Conservation (phyloP, 1,140 invertebrate genomes). For the Plectrocnemia conspersa region DNA sequence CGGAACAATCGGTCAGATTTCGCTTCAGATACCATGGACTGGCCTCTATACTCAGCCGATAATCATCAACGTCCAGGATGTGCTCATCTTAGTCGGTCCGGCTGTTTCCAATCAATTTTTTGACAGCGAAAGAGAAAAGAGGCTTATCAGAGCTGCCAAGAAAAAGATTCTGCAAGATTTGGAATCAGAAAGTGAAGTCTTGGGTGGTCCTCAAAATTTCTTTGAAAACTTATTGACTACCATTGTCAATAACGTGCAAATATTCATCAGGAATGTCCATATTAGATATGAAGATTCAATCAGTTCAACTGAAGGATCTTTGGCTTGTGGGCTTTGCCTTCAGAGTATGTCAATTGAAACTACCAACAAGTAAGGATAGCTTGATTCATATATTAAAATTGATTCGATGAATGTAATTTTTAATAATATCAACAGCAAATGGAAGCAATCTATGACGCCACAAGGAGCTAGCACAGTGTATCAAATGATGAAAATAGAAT, state of each 20-base stretch:
- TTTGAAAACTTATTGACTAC: constrained; percentile 69
- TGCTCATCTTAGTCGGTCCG: constrained; percentile 71
- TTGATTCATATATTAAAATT: not conserved
- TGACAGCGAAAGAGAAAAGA: constrained; percentile 69
- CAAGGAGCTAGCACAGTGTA: constrained; percentile 63
- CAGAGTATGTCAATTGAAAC: constrained; percentile 74
- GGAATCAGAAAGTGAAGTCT: constrained; percentile 49
- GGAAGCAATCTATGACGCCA: constrained; percentile 69
- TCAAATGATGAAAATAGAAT: constrained; percentile 73
- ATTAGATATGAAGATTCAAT: constrained; percentile 76
- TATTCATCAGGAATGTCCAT: constrained; percentile 75
- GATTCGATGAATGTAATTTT: not conserved
- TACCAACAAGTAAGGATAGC: constrained; percentile 64
- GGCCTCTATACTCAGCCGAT: constrained; percentile 66
- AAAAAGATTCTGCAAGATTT: constrained; percentile 54
- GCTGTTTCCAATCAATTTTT: constrained; percentile 62
- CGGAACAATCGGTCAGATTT: constrained; percentile 70
- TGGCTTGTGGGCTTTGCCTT: constrained; percentile 75
- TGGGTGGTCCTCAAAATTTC: constrained; percentile 55
- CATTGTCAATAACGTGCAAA: constrained; percentile 75
- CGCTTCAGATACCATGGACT: constrained; percentile 73
- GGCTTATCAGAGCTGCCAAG: constrained; percentile 67
- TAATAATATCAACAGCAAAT: constrained; percentile 55
- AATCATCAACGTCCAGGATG: constrained; percentile 67
- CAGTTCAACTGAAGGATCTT: constrained; percentile 59